A percentile compares a stretch with the other conserved stretches of the same genome.
These are phyloP conservation scores for Nanorana parkeri DNA, from an alignment of 2,113 vertebrate genomes.

Conservation along the genomic window DNA sequence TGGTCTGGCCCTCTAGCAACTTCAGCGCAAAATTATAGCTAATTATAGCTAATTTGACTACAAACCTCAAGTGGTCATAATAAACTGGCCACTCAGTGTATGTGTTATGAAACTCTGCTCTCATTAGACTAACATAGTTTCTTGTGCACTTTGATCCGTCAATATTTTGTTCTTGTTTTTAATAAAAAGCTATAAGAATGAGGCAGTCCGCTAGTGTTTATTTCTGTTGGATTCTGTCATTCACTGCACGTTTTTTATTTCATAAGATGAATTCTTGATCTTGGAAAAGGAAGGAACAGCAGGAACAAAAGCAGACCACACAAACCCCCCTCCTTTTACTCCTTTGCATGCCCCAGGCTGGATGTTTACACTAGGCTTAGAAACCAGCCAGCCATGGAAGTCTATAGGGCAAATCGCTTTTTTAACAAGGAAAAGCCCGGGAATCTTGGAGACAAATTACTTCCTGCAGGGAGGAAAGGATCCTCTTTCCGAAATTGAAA, in stretches of 20 bases:
- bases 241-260: slow-evolving; percentile 36
- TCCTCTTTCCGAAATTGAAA: background rate
- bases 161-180: background rate
- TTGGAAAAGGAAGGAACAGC: slow-evolving; percentile 46
- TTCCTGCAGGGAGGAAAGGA: slow-evolving; percentile 9
- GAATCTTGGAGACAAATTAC: background rate
- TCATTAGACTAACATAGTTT: too few species aligned
- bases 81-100: too few species aligned
- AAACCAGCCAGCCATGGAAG: slow-evolving; percentile 22
- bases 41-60: too few species aligned
- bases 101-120: too few species aligned
- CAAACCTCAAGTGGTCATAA: too few species aligned
- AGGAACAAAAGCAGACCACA: slow-evolving; percentile 45
- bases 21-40: too few species aligned
- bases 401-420: slow-evolving; percentile 19
- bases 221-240: slow-evolving; percentile 40
- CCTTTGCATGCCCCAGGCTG: background rate
- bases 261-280: slow-evolving; percentile 39
- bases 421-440: background rate
- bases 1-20: too few species aligned
- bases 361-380: slow-evolving; percentile 32
- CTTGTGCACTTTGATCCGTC: background rate
- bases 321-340: slow-evolving; percentile 14
- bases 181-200: background rate
- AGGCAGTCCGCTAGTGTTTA: background rate